Percentiles rank a stretch among this genome's conserved stretches.
These are phyloP conservation scores for Xerus inauris DNA, from an alignment of 2,113 vertebrate species.

Conservation along the genomic window DNA sequence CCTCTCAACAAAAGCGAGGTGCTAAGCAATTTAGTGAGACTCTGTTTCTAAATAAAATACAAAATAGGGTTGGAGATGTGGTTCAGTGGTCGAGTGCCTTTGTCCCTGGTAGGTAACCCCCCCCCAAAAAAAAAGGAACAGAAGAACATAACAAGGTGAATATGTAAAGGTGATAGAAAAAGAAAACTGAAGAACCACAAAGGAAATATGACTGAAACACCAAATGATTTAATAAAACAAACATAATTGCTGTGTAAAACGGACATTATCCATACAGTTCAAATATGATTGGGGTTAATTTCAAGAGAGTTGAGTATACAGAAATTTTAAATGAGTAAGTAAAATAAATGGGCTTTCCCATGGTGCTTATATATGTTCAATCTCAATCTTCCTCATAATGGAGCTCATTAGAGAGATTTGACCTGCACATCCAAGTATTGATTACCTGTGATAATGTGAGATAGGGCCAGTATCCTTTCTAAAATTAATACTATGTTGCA, in stretches of 20 bases:
- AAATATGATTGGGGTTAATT: not conserved
- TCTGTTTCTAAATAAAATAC: no score
- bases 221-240: conserved; percentile 7
- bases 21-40: no score
- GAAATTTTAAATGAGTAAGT: not conserved
- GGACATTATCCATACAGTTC: not conserved
- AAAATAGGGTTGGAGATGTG: no score
- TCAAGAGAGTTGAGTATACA: not conserved
- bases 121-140: not conserved
- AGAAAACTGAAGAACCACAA: not conserved
- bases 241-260: not conserved
- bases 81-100: no score
- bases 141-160: not conserved
- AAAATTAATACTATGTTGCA: not conserved
- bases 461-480: not conserved
- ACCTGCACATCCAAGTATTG: not conserved
- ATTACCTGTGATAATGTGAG: not conserved
- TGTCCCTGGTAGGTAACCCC: no score
- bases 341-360: not conserved
- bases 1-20: no score
- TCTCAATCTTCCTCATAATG: not conserved
- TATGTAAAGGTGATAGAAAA: not conserved
- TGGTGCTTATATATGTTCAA: not conserved
- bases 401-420: not conserved
- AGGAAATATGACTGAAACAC: not conserved